phyloP scores from a whole-genome alignment of 2,797 vertebrate genomes.

The Melanotaenia parkinsoni region DNA sequence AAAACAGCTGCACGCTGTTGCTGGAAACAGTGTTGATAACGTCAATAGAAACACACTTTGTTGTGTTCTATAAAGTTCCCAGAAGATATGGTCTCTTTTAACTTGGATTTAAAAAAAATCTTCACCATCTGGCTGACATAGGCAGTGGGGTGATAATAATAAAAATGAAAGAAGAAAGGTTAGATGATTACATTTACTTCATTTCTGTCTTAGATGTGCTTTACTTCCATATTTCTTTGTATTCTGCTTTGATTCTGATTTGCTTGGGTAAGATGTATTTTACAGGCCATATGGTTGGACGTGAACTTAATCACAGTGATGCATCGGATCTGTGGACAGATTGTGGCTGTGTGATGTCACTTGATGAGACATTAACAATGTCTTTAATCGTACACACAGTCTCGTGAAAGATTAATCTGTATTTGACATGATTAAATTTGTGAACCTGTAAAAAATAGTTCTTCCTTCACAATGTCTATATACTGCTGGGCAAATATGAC shows the following conservation, averaged over 20 bases:
- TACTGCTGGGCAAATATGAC: background rate
- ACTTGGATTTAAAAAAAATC: conserved; percentile 1
- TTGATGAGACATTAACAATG: conserved; percentile 11
- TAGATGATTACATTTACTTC: background rate
- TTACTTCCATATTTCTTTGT: background rate
- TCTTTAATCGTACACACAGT: conserved; percentile 34
- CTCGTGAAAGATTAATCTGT: conserved; percentile 25
- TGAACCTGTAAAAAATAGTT: background rate
- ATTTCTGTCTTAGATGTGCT: background rate
- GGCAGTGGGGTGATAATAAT: background rate
- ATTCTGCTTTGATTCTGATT: background rate
- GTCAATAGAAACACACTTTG: background rate
- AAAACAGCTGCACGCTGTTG: background rate
- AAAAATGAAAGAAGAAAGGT: too few relatives aligned
- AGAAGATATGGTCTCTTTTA: background rate
- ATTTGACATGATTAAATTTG: background rate
- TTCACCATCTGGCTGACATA: background rate
- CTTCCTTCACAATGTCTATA: background rate
- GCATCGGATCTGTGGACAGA: conserved; percentile 54
- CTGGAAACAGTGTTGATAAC: background rate
- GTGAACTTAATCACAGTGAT: conserved; percentile 32
- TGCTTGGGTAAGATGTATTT: conserved; percentile 11
- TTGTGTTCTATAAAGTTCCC: conserved; percentile 4
- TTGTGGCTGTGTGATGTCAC: conserved; percentile 7
- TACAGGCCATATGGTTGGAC: conserved; percentile 36